A percentile compares a stretch with the other conserved stretches of the same genome.
Evolutionary conservation across 1,140 invertebrate genomes (phyloP).

Genomic region (Drosophila hydei): DNA sequence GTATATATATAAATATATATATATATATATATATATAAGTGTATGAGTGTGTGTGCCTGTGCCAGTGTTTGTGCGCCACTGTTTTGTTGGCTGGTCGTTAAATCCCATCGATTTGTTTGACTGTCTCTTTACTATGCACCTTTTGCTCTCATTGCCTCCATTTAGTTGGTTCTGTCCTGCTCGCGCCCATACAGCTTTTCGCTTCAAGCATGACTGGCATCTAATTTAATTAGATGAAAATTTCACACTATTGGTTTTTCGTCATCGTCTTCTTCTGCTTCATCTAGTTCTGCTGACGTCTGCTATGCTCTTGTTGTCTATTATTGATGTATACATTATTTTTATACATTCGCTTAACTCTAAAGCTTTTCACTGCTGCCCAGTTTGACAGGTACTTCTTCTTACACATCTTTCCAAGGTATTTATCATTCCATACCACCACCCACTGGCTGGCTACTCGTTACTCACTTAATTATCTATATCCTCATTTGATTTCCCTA

Average conservation of each 20-base stretch:
- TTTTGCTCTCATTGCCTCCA: slow-evolving; percentile 8
- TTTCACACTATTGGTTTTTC: slow-evolving; percentile 62
- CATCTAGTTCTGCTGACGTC: slow-evolving; percentile 3
- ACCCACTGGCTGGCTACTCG: background rate
- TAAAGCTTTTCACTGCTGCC: background rate
- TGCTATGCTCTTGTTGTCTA: slow-evolving; percentile 3
- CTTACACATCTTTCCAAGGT: slow-evolving; percentile 25
- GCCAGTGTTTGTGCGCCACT: slow-evolving; percentile 11
- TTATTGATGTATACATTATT: background rate
- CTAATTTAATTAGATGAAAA: slow-evolving; percentile 73
- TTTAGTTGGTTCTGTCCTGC: background rate
- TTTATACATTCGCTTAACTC: slow-evolving; percentile 8
- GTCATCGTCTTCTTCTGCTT: background rate
- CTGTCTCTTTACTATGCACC: slow-evolving; percentile 61
- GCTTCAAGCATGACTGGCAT: slow-evolving; percentile 62
- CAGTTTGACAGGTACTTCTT: too few relatives aligned
- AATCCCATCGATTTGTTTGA: slow-evolving; percentile 75
- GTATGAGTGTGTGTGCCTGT: slow-evolving; percentile 2
- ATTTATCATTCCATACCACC: slow-evolving; percentile 8
- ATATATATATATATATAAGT: background rate
- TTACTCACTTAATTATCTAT: slow-evolving; percentile 21
- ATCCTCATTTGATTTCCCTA: slow-evolving; percentile 45
- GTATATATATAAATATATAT: background rate
- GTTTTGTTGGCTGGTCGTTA: slow-evolving; percentile 30
- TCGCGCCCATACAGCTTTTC: slow-evolving; percentile 15